These are phyloP conservation scores for Apis florea DNA, from an alignment of 1,140 invertebrate species.

Conservation along the genomic window DNA sequence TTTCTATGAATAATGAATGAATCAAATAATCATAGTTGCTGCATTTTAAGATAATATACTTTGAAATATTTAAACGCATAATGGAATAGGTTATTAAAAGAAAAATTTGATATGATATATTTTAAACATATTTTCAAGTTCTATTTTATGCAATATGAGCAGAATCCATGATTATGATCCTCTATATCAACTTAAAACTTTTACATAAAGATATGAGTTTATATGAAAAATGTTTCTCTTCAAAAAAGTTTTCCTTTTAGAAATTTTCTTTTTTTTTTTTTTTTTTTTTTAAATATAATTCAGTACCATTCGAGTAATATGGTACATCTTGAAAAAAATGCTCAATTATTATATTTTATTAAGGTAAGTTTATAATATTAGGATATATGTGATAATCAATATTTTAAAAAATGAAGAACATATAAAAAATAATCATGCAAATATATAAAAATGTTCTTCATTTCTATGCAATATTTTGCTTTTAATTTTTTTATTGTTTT, in stretches of 20 bases:
- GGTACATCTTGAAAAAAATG: not conserved
- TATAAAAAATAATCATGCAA: conserved; percentile 17
- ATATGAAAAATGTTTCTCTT: not conserved
- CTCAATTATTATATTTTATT: not conserved
- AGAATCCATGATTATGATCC: conserved; percentile 15
- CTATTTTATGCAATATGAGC: conserved; percentile 12
- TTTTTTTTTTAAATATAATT: not conserved
- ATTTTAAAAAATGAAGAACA: conserved; percentile 28
- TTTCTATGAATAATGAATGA: conserved; percentile 18
- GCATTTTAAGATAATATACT: not conserved
- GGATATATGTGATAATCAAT: conserved; percentile 4
- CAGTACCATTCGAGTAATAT: not conserved
- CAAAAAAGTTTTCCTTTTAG: not conserved
- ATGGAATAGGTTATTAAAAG: conserved; percentile 5
- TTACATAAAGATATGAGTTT: not conserved
- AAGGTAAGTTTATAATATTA: conserved; percentile 37
- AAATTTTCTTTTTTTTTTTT: too few species aligned
- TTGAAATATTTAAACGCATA: not conserved
- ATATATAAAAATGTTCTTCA: conserved; percentile 40
- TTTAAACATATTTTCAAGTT: not conserved
- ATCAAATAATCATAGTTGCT: conserved; percentile 32
- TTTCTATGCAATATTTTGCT: conserved; percentile 30
- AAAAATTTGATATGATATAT: conserved; percentile 1
- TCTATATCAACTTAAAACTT: not conserved
- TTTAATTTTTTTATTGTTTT: conserved; percentile 59